Base-by-base conservation (phyloP, 2,113 vertebrate species). In the Charadrius vociferus region DNA sequence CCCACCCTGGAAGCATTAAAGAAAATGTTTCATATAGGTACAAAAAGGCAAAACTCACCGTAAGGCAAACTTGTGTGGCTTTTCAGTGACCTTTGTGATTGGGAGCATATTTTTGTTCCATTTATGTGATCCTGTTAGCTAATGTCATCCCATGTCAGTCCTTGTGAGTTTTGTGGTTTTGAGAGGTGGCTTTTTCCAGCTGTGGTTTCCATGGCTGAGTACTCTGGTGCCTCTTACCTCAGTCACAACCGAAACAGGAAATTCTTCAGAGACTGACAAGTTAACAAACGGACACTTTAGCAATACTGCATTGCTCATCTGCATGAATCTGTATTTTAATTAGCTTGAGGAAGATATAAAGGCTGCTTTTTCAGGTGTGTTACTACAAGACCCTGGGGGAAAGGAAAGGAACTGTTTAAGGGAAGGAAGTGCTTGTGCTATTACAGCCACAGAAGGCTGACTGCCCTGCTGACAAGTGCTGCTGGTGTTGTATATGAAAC, bases 321-420 rank as follows among this genome's bases (percentile, higher is more conserved):
- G 81, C 81, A 86, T 97, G 79, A 96, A 34, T 71, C 4, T 41
- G 63, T 70, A 45, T 96, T 96, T 96, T 97, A 98, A 98, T 97
- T 97, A 95, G 27, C 58, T 34, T 6, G 90, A 93, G 77, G 80
- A 91, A 87, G 80, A 88, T 78, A 84, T 61, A 87, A 91, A 93
- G 70, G 55, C 79, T 93, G 74, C 66, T 95, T 97, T 82, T 89
- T 88, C 90, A 96, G 75, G 87, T 95, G 88, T 95, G 81, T 80
- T 97, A 86, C 90, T 87, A 75, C 93, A 95, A 85, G 90, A 78
- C 80, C 30, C 65, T 47, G 20, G 72, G 30, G 83, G 10, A 11
- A 56, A 63, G 50, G 58, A 84, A 90, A 81, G 65, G 32, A 53
- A 81, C 74, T 45, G 7, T 72, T 96, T 61, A 92, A 95, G 62